Evolutionary conservation across 2,113 vertebrate genomes (phyloP), one percentile per base, ranked within the genome.

Genomic region (Numida meleagris): DNA sequence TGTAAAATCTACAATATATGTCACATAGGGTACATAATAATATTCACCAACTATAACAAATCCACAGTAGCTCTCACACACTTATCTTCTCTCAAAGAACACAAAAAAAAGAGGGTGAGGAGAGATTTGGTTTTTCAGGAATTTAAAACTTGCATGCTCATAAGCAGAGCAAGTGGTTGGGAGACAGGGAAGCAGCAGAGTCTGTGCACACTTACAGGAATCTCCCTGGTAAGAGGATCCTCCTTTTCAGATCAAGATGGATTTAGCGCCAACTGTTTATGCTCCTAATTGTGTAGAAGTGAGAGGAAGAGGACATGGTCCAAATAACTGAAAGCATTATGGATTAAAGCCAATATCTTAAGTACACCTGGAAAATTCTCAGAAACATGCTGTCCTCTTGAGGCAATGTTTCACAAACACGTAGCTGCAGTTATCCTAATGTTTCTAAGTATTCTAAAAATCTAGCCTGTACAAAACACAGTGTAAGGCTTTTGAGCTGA

Each of bases 31-130:
- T 76, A 75, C 57, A 58, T 63, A 59, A 82, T 55, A 85, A 71
- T 75, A 83, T 82, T 76, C 81, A 83, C 14, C 62, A 86, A 46
- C 86, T 82, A 53, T n/a, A 84, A 82, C 58, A 92, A 90, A 89
- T 76, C 40, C 62, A 62, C 40, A 84, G 43, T 19, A 83, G 43
- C 16, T 86, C 29, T 86, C 67, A 80, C 42, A 88, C 42, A 89
- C 71, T 85, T 89, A 83, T 46, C 18, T 7, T 76, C 78, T 77
- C 84, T 76, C 10, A 14, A 89, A 82, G 3, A 87, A 57, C 13
- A 68, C 14, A 15, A 46, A 57, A 77, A 91, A 82, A 38, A 87
- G 61, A 80, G 12, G 8, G 24, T 20, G 23, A 45, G 71, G 24
- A 92, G 19, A 55, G 16, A 89, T 55, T 79, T 34, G 65, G 62